Conservation (phyloP, 2,888 invertebrate species). For the Mesorhabditis spiculigera region DNA sequence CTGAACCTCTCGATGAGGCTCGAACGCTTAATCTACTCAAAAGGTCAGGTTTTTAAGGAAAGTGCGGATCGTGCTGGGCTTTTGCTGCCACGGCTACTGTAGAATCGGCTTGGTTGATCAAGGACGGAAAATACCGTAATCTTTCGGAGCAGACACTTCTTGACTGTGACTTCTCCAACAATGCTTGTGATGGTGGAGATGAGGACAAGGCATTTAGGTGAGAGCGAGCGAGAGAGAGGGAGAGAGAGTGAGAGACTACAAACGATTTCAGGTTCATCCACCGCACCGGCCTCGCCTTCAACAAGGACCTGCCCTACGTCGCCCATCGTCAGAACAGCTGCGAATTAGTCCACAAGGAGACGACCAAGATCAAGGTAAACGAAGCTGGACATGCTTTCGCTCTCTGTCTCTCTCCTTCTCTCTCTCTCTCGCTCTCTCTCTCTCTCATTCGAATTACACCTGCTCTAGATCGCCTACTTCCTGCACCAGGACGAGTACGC, state of each 20-base stretch:
- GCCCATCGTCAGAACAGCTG: constrained; percentile 63
- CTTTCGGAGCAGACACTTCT: constrained; percentile 52
- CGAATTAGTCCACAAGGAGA: constrained; percentile 26
- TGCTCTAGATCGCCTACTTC: constrained; percentile 45
- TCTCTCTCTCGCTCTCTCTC: not conserved
- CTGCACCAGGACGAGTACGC: constrained; percentile 55
- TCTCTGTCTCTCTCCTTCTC: not conserved
- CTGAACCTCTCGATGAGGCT: no score
- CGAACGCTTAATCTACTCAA: no score
- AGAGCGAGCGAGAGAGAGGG: constrained; percentile 22
- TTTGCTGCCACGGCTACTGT: constrained; percentile 57
- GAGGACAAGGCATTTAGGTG: constrained; percentile 62
- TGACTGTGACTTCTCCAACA: constrained; percentile 58
- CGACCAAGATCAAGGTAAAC: constrained; percentile 52
- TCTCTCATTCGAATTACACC: not conserved
- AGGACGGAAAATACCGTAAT: constrained; percentile 38
- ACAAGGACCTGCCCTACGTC: constrained; percentile 79
- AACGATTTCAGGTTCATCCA: constrained; percentile 57
- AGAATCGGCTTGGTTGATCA: constrained; percentile 52
- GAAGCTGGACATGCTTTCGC: no score
- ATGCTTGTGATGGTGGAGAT: constrained; percentile 62
- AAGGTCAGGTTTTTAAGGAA: no score
- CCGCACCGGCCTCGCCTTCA: constrained; percentile 72
- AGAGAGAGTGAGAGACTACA: no score
- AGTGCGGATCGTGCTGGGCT: constrained; percentile 57